Percentiles rank a stretch among this genome's conserved stretches.
Evolutionary conservation across 1,140 invertebrate species (phyloP).

Genomic region (Neodiprion fabricii): DNA sequence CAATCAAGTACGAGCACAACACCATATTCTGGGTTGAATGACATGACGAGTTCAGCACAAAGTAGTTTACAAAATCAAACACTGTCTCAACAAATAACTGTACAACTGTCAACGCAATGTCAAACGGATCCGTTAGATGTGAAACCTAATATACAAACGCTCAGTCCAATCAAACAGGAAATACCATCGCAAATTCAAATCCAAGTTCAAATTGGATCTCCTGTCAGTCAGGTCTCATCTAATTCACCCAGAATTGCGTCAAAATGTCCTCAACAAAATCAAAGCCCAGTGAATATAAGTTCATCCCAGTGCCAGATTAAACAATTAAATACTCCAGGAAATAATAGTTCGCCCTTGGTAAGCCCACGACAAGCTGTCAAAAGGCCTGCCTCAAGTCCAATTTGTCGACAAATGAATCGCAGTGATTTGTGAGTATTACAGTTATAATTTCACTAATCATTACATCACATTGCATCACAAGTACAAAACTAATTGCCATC

Average conservation of each 20-base stretch:
- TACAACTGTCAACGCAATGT: conserved; percentile 53
- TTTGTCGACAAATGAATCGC: conserved; percentile 51
- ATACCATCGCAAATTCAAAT: conserved; percentile 46
- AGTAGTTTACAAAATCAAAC: conserved; percentile 17
- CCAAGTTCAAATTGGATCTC: conserved; percentile 43
- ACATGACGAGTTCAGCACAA: conserved; percentile 29
- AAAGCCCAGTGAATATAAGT: conserved; percentile 42
- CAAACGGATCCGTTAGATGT: conserved; percentile 53
- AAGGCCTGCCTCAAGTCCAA: conserved; percentile 52
- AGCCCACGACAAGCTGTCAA: conserved; percentile 54
- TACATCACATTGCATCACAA: neutral
- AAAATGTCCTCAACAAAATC: conserved; percentile 43
- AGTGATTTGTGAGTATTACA: conserved; percentile 51
- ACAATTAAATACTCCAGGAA: conserved; percentile 42
- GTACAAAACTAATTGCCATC: too few relatives aligned
- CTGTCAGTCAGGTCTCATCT: conserved; percentile 40
- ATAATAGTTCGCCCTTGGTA: conserved; percentile 32
- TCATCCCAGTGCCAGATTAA: conserved; percentile 30
- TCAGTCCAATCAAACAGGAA: conserved; percentile 52
- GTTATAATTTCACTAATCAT: conserved; percentile 6
- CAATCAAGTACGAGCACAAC: conserved; percentile 45
- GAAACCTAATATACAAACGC: conserved; percentile 44
- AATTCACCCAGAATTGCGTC: conserved; percentile 47
- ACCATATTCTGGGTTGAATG: conserved; percentile 35
- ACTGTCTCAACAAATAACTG: conserved; percentile 22